Base-by-base conservation (phyloP, 2,888 invertebrate species). In the Hypsopygia costalis region DNA sequence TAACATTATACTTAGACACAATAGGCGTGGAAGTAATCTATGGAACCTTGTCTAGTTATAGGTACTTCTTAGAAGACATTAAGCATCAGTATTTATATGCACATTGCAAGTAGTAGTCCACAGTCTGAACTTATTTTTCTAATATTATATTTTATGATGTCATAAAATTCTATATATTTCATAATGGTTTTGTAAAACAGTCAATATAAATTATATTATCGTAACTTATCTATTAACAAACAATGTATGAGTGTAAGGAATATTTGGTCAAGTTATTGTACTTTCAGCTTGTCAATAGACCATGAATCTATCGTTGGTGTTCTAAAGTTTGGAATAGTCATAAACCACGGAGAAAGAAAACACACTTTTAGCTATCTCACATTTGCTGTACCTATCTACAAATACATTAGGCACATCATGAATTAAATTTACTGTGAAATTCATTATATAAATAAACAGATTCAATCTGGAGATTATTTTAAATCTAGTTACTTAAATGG, bases 261-360 rank as follows among this genome's bases (percentile, higher is more conserved):
- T 55, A 49, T 47, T 79, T 80, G 77, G 74, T 82, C 76, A 65
- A 62, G 73, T 81, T 81, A 81, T 83, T 83, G 81, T 82, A 79
- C 81, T 78, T 71, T 74, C 72, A 78, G 75, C 69, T 55, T 65
- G 54, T 47, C 54, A 50, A 51, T 53, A 50, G 34, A 37, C 28
- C 32, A 36, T 33, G 39, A 41, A 33, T 43, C 31, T 34, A 36
- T 25, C n/a, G 25, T 4, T n/a, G 40, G 43, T 49, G 36, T 22
- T 36, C n/a, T 6, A 21, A 30, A 21, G 7, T n/a, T 29, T 10
- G 8, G 6, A 30, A 31, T 6, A 8, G 21, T 11, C 25, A 21
- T 35, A 25, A 34, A 27, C 3, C 10, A 36, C 29, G 21, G 36
- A 36, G 36, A 16, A 16, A 16, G 16, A 16, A 16, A 16, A 16